Conservation (phyloP, 2,797 vertebrate genomes). For the Pantherophis vulpinus region DNA sequence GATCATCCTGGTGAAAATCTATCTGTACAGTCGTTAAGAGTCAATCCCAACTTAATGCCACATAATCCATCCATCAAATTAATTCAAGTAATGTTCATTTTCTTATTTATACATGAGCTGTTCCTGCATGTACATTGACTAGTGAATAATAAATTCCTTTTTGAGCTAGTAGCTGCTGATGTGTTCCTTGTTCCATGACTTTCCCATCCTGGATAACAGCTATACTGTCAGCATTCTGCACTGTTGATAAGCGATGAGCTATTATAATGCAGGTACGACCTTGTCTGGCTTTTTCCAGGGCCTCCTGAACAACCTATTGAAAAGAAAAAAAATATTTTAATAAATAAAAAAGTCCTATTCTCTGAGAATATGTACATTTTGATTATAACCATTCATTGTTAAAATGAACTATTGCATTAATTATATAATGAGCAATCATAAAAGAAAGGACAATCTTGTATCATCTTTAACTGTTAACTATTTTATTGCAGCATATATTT, state of each 20-base stretch:
- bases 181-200: conserved; percentile 84
- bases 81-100: conserved; percentile 18
- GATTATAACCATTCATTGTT: neutral
- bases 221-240: conserved; percentile 88
- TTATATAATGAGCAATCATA: neutral
- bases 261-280: conserved; percentile 91
- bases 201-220: conserved; percentile 83
- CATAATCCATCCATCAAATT: neutral
- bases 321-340: conserved; percentile 1
- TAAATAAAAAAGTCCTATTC: neutral
- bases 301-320: conserved; percentile 88
- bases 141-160: conserved; percentile 85
- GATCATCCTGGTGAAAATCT: neutral
- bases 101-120: conserved; percentile 28
- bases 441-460: neutral
- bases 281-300: conserved; percentile 85
- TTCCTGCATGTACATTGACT: conserved; percentile 80
- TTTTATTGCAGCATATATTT: neutral
- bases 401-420: neutral
- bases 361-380: neutral
- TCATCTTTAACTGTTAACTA: neutral
- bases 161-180: conserved; percentile 86
- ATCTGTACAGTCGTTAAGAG: neutral
- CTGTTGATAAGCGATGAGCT: conserved; percentile 91
- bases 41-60: neutral